These are phyloP conservation scores for Belgica antarctica DNA, from an alignment of 2,888 invertebrate species.

Conservation along the genomic window DNA sequence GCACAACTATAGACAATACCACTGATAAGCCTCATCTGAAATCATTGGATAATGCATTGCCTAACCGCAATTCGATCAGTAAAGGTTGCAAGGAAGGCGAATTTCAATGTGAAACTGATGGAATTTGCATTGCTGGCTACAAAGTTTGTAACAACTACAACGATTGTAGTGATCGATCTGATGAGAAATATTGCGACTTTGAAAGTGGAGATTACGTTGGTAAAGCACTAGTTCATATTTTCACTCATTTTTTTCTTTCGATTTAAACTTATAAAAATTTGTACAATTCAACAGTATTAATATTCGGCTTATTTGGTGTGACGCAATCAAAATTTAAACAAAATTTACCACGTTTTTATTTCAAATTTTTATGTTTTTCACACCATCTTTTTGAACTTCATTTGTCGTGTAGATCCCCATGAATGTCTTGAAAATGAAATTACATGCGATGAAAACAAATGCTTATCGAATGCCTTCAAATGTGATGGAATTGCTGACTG, in stretches of 20 bases:
- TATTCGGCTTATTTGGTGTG: constrained; percentile 12
- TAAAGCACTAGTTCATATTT: neutral
- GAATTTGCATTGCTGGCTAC: constrained; percentile 62
- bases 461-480: constrained; percentile 45
- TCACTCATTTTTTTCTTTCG: neutral
- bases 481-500: constrained; percentile 64
- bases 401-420: neutral
- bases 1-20: constrained; percentile 7
- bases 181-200: constrained; percentile 61
- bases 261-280: constrained; percentile 19
- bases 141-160: constrained; percentile 60
- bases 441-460: constrained; percentile 53
- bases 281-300: constrained; percentile 10
- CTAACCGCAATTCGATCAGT: neutral
- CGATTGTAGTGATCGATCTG: constrained; percentile 63
- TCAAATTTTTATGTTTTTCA: constrained; percentile 15
- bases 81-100: constrained; percentile 55
- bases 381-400: no score
- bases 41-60: neutral
- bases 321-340: constrained; percentile 16
- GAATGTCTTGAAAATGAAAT: constrained; percentile 53
- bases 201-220: constrained; percentile 47
- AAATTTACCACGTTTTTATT: neutral
- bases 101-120: constrained; percentile 62
- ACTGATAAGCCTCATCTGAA: neutral